Base-by-base conservation (phyloP, 2,888 invertebrate species). In the Pachycephus smyrnensis region DNA sequence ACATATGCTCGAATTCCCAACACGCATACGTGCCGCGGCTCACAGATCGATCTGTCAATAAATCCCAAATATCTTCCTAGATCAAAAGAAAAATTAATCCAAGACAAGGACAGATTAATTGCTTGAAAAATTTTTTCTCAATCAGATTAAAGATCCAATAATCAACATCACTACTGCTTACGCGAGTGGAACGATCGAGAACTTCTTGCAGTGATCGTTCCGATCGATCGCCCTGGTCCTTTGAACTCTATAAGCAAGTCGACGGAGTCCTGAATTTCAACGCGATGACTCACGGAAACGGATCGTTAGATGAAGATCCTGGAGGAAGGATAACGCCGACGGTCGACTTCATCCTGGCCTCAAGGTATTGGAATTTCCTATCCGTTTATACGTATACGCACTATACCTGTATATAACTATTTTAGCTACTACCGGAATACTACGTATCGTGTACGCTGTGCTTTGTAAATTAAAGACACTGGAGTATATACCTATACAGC, bases 201-300 rank as follows among this genome's bases (percentile, higher is more conserved):
- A 84, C 81, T 86, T 81, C 83, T 85, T 87, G 86, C 86, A 77
- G 80, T 81, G 82, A 84, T 81, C 81, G 84, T 86, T 87, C 84
- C 82, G 82, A 82, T 78, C 83, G 87, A 86, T 87, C 83, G 86
- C 85, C 81, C 82, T 77, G 80, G 77, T 76, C 80, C 79, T 77
- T 55, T 55, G 55, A 55, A 55, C 55, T 55, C 55, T 55, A 55
- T 23, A 55, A 55, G 55, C 55, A 23, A 23, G 55, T 55, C 55
- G 2, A 23, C 55, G 23, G 55, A 55, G 23, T 55, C 23, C 55
- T 55, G 23, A 55, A 55, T 55, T 55, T 23, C 9, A 55, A 55
- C 55, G 55, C 23, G 55, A 23, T 55, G 55, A 55, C 23, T 55
- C 55, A 55, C 55, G 55, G 23, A 55, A 55, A 55, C 9, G 55